phyloP scores from a whole-genome alignment of 2,888 invertebrate species.

The Gymnocheta viridis region DNA sequence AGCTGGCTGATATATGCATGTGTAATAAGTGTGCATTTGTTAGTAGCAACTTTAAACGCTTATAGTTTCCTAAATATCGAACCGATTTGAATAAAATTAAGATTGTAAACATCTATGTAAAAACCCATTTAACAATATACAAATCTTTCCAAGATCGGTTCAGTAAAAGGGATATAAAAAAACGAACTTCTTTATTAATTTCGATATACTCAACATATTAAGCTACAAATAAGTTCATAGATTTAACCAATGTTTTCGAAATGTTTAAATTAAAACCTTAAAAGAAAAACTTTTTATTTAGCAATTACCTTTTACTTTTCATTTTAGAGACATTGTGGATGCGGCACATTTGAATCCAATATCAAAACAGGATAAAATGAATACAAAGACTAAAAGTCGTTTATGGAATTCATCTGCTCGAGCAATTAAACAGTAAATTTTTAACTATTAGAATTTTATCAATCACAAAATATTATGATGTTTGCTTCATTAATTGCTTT shows the following conservation, averaged over 20 bases:
- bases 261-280: background rate
- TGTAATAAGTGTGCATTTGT: too few species aligned
- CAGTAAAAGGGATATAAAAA: too few species aligned
- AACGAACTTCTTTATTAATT: too few species aligned
- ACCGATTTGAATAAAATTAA: too few species aligned
- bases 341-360: constrained; percentile 88
- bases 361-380: constrained; percentile 84
- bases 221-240: background rate
- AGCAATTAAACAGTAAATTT: constrained; percentile 44
- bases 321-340: constrained; percentile 86
- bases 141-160: too few species aligned
- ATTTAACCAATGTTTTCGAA: background rate
- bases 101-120: too few species aligned
- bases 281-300: background rate
- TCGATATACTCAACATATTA: too few species aligned
- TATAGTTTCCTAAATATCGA: too few species aligned
- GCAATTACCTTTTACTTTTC: background rate
- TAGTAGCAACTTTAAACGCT: too few species aligned
- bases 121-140: too few species aligned
- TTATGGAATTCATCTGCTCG: constrained; percentile 54
- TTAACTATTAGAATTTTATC: constrained; percentile 68
- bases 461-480: background rate
- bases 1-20: too few species aligned
- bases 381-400: constrained; percentile 76
- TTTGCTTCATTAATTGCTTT: too few species aligned